These are phyloP conservation scores for Plodia interpunctella DNA, from an alignment of 1,140 invertebrate genomes.

Conservation along the genomic window DNA sequence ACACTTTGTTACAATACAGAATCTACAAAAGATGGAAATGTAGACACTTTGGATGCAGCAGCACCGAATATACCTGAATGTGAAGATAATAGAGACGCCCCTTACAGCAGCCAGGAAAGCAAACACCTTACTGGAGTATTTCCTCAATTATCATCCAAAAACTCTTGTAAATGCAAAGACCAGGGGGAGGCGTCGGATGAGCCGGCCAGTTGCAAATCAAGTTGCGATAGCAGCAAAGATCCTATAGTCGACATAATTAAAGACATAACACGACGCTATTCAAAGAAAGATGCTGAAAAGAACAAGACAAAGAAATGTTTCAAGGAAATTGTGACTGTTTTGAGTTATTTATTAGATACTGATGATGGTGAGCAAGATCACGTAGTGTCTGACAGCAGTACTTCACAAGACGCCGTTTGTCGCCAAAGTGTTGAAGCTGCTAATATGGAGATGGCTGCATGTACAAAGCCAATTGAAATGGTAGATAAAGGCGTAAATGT, in stretches of 20 bases:
- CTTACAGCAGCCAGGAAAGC: background rate
- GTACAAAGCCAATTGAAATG: background rate
- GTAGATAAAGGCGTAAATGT: conserved; percentile 52
- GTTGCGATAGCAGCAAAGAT: conserved; percentile 26
- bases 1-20: background rate
- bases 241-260: conserved; percentile 54
- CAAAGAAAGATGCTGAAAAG: conserved; percentile 51
- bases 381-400: conserved; percentile 14
- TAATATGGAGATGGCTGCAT: background rate
- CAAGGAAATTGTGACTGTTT: conserved; percentile 55
- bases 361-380: conserved; percentile 48
- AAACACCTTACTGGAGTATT: background rate
- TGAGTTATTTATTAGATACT: conserved; percentile 63
- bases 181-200: background rate
- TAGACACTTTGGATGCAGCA: background rate
- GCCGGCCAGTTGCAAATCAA: conserved; percentile 10
- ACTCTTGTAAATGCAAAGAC: background rate
- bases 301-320: conserved; percentile 61
- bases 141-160: background rate
- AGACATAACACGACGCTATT: conserved; percentile 60
- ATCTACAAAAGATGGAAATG: background rate
- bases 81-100: background rate
- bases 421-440: background rate
- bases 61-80: background rate
- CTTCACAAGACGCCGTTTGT: background rate